Conservation (phyloP, 2,888 invertebrate species). For the Spicauda simplicius region DNA sequence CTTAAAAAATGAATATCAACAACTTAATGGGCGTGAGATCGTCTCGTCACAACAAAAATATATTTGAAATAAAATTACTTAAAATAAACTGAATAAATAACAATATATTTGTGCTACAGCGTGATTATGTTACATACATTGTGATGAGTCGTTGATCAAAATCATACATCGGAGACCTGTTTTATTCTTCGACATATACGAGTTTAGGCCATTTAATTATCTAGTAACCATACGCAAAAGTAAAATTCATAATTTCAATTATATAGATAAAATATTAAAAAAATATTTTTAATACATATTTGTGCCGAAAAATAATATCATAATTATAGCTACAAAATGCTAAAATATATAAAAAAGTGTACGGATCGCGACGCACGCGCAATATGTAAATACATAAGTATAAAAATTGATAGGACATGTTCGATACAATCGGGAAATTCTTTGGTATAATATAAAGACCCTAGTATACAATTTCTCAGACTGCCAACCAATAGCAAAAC, state of each 20-base stretch:
- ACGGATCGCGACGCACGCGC: not conserved
- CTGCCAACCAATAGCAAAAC: too few species aligned
- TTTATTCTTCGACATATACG: not conserved
- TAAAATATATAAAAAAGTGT: not conserved
- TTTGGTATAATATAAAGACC: conserved; percentile 1
- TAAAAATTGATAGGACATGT: not conserved
- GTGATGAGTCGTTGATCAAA: not conserved
- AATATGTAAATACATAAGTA: not conserved
- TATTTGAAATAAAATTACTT: not conserved
- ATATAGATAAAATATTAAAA: too few species aligned
- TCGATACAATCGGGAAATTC: not conserved
- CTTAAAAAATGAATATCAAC: not conserved
- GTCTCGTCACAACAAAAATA: not conserved
- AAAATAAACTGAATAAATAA: not conserved
- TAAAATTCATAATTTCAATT: too few species aligned
- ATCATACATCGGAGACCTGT: not conserved
- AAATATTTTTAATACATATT: too few species aligned
- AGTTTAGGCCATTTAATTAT: not conserved
- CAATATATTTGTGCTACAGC: not conserved
- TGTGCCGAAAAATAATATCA: too few species aligned
- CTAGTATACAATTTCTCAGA: not conserved
- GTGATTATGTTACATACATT: not conserved
- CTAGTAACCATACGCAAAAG: too few species aligned
- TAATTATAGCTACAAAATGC: too few species aligned
- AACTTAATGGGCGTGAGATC: conserved; percentile 2